Base-by-base conservation (phyloP, 2,113 vertebrate genomes). In the Orcinus orca region DNA sequence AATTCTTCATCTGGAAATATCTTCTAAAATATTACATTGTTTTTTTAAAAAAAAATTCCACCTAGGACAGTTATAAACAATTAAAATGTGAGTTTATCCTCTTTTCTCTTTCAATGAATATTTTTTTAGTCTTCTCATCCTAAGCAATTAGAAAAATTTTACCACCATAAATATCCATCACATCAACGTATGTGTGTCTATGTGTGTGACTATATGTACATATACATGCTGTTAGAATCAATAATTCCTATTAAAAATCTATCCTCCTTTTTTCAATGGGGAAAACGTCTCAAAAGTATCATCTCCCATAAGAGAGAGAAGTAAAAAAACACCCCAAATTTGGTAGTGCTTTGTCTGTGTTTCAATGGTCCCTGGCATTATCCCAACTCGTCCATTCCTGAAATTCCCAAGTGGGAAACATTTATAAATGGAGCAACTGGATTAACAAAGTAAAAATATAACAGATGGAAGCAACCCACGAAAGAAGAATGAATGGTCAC, bases 391-490 rank as follows among this genome's bases (percentile, higher is more conserved):
- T 26, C 20, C 47, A 80, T 67, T 89, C 71, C 88, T 36, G 38
- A 96, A 31, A 89, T 92, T 85, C 67, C 25, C 31, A 67, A 29
- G 12, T 85, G 53, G 23, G 68, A 95, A 63, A 77, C 33, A 77
- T 9, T n/a, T 62, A 31, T 11, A 68, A 31, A 77, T 82, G 91
- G 85, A 79, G 90, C 70, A 68, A 62, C 60, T 53, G 77, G 70
- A 95, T 74, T 97, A 92, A 33, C 36, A 83, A 20, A 96, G 63
- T 95, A 84, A 97, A 96, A 53, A 97, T 50, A 4, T 11, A 97
- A 95, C 77, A 96, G 97, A 97, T 60, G 91, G 94, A 84, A 68
- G 67, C 31, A 76, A 88, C 71, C 38, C 89, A 71, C 60, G 84
- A 55, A 70, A 97, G 83, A 89, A 87, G 41, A 96, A 68, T 38